Percentiles rank a stretch among this genome's conserved stretches.
Conservation (phyloP, 1,140 invertebrate genomes). For the Aphidius ervi region DNA sequence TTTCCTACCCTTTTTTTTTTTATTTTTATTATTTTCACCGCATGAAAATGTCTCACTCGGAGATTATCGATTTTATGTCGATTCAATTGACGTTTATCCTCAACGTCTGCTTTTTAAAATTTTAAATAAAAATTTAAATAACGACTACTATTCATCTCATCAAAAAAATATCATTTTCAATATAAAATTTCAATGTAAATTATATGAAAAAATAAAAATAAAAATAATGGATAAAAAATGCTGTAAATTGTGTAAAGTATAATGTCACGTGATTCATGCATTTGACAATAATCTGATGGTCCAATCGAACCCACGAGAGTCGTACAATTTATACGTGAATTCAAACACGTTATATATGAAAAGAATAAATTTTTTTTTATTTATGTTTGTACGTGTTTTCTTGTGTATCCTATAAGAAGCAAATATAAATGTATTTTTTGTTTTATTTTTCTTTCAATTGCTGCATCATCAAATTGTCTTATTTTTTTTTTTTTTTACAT, state of each 20-base stretch:
- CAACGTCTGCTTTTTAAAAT: neutral
- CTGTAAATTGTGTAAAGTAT: neutral
- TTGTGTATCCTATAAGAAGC: too few relatives aligned
- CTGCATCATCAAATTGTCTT: too few relatives aligned
- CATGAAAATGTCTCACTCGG: neutral
- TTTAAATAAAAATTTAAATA: conserved; percentile 12
- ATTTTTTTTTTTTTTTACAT: too few relatives aligned
- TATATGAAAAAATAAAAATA: neutral
- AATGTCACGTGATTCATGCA: conserved; percentile 7
- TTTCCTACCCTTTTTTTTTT: neutral
- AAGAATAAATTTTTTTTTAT: neutral
- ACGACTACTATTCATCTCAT: neutral
- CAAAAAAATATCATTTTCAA: too few relatives aligned
- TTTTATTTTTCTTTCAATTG: too few relatives aligned
- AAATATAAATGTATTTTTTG: too few relatives aligned
- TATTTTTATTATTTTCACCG: neutral
- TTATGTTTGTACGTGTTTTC: neutral
- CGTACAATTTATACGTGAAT: neutral
- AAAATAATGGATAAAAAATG: neutral
- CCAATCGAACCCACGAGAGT: conserved; percentile 15
- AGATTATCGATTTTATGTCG: conserved; percentile 15
- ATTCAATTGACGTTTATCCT: conserved; percentile 29
- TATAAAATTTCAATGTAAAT: neutral
- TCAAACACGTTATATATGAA: too few relatives aligned
- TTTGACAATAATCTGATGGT: conserved; percentile 12